A percentile compares a stretch with the other conserved stretches of the same genome.
These are phyloP conservation scores for Aphelocoma coerulescens DNA, from an alignment of 2,113 vertebrate genomes.

Conservation along the genomic window DNA sequence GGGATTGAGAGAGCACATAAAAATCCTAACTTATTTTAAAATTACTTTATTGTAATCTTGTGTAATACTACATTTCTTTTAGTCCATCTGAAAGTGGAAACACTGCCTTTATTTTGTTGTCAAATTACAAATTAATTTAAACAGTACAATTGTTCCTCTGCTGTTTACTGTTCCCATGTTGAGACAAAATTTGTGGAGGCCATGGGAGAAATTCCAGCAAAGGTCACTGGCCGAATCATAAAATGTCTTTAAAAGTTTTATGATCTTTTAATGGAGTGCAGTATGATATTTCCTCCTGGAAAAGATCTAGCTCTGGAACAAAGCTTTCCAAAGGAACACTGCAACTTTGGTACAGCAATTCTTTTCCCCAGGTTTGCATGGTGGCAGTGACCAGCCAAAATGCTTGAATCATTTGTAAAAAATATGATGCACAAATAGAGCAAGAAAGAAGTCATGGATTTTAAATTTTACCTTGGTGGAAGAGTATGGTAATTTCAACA, in stretches of 20 bases:
- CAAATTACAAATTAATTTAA: background rate
- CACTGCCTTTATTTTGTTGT: background rate
- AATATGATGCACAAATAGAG: background rate
- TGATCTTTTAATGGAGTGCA: background rate
- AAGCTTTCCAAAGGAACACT: background rate
- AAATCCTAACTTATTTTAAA: background rate
- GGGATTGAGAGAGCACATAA: background rate
- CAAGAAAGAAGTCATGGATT: background rate
- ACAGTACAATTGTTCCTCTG: background rate
- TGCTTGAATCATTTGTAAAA: background rate
- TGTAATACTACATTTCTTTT: background rate
- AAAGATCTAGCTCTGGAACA: background rate
- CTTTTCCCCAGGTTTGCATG: background rate
- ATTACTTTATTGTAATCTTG: background rate
- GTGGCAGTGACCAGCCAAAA: background rate
- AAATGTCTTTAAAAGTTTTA: slow-evolving; percentile 33
- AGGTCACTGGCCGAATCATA: background rate
- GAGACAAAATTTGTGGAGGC: slow-evolving; percentile 8
- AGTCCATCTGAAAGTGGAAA: background rate
- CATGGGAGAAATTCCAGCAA: background rate
- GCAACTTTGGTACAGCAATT: background rate
- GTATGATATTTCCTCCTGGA: background rate
- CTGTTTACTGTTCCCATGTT: background rate
- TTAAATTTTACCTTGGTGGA: background rate
- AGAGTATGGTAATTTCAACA: background rate